Evolutionary conservation across 2,888 invertebrate species (phyloP), one percentile per base, ranked within the genome.

Genomic region (Allacma fusca): DNA sequence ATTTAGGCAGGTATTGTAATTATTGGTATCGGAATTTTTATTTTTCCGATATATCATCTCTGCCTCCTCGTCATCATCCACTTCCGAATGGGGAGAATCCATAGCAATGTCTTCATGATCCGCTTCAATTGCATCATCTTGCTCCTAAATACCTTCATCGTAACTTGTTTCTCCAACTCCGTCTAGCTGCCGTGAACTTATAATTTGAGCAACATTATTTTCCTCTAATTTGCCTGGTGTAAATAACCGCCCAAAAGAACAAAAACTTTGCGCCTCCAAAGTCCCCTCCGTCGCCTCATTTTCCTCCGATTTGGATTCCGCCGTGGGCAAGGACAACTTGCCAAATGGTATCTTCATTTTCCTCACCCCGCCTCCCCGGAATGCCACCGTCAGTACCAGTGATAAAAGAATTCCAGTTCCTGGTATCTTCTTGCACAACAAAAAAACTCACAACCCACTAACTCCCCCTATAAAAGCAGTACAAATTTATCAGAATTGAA

Each of bases 141-240:
- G 64, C 40, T 29, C 72, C 9, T 67, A 23, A 2, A 34, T 72
- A 16, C 71, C 72, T 24, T 71, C 65, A 21, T 94, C 44, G 80
- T 72, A 40, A 78, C 74, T 4, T 68, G 69, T 40, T 82, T 82
- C 65, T 81, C 80, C 0, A 82, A 80, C n/a, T n/a, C 4, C 80
- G 80, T 0, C 93, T 94, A 85, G 94, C 94, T 43, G 92, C 91
- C 59, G 91, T 90, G 71, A 94, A 92, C 94, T 94, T 92, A 94
- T 94, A 0, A 93, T 87, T 19, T 79, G 77, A 21, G 81, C 80
- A 83, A 86, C 84, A 62, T 84, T 82, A 40, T 81, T 77, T 16
- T 80, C 81, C 67, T 83, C 84, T 7, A 19, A n/a, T n/a, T n/a
- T 40, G 7, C 13, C 40, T 0, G n/a, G 7, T 43, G 13, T 19